phyloP scores from a whole-genome alignment of 2,888 invertebrate species.

The Opisthograptis luteolata region DNA sequence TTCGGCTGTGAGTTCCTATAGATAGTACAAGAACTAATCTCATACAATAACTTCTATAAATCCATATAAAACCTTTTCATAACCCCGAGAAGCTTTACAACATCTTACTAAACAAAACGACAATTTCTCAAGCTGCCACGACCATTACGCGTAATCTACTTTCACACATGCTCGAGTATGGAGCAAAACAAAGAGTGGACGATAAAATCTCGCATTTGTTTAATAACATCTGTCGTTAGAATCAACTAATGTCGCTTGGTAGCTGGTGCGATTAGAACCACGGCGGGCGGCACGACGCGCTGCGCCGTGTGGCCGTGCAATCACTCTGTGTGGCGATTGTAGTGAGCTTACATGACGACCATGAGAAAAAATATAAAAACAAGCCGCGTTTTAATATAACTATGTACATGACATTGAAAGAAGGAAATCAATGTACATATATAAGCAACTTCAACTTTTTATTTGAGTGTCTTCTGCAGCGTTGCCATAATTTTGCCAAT shows the following conservation, averaged over 20 bases:
- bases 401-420: no score
- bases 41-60: no score
- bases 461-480: no score
- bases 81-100: slow-evolving; percentile 19
- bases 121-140: slow-evolving; percentile 42
- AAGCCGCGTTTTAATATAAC: no score
- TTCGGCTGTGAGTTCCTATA: no score
- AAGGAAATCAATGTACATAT: no score
- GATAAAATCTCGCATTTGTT: slow-evolving; percentile 80
- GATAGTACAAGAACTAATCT: no score
- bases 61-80: neutral
- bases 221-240: slow-evolving; percentile 79
- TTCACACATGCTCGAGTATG: slow-evolving; percentile 60
- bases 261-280: slow-evolving; percentile 52
- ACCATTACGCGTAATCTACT: slow-evolving; percentile 55
- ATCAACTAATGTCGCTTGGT: slow-evolving; percentile 68
- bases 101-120: slow-evolving; percentile 36
- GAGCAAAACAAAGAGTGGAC: slow-evolving; percentile 67
- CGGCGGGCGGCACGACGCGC: slow-evolving; percentile 18
- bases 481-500: no score
- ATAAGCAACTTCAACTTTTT: no score
- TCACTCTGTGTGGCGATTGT: slow-evolving; percentile 33
- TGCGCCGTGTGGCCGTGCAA: slow-evolving; percentile 26
- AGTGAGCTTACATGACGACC: slow-evolving; percentile 42
- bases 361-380: no score